Evolutionary conservation across 2,113 vertebrate genomes (phyloP).

Genomic region (Podarcis cretensis): DNA sequence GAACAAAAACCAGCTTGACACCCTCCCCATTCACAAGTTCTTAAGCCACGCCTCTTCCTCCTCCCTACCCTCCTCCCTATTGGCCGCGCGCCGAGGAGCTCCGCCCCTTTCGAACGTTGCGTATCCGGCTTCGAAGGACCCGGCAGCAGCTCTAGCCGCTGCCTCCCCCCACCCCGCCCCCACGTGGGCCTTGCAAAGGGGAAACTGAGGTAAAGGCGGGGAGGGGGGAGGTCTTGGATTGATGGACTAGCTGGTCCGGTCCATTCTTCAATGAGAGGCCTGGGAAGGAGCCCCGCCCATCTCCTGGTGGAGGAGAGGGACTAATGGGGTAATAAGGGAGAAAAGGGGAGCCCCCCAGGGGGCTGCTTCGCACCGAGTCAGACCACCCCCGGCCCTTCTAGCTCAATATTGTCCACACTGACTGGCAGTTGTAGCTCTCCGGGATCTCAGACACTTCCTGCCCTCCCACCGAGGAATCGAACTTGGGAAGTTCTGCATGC

Average conservation of each 20-base stretch:
- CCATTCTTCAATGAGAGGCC: background rate
- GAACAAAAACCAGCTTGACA: background rate
- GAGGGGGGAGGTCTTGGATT: background rate
- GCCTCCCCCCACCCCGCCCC: too few relatives aligned
- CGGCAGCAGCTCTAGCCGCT: background rate
- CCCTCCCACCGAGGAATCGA: too few relatives aligned
- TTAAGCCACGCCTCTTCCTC: too few relatives aligned
- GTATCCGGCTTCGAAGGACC: background rate
- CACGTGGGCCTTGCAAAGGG: background rate
- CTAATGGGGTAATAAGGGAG: too few relatives aligned
- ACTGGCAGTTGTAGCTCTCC: too few relatives aligned
- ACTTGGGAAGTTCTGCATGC: too few relatives aligned
- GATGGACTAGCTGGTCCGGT: background rate
- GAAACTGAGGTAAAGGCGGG: background rate
- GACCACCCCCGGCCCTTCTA: too few relatives aligned
- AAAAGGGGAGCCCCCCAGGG: too few relatives aligned
- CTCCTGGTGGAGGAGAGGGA: background rate
- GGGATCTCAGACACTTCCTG: too few relatives aligned
- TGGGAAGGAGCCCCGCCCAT: background rate
- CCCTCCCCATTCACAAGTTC: too few relatives aligned
- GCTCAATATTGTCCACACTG: too few relatives aligned
- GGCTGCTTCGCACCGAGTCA: too few relatives aligned
- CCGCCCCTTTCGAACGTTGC: background rate
- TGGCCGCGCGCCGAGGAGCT: background rate
- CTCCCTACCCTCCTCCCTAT: background rate